Percentiles rank a stretch among this genome's conserved stretches.
Conservation (phyloP, 2,888 invertebrate genomes). For the Adelphocoris suturalis region DNA sequence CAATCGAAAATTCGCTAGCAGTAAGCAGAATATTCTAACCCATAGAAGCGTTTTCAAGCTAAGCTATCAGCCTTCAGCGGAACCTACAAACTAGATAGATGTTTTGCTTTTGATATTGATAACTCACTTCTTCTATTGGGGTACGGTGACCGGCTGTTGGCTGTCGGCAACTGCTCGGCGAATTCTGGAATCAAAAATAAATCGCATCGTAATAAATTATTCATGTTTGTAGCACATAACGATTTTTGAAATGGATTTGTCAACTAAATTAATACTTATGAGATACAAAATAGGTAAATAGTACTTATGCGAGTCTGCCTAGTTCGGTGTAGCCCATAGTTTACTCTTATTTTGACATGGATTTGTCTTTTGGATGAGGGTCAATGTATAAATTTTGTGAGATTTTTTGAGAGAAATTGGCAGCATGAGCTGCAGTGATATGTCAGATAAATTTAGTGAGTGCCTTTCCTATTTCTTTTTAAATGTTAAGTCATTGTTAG, state of each 20-base stretch:
- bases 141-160: slow-evolving; percentile 92
- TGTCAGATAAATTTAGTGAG: too few species aligned
- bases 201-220: neutral
- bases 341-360: too few species aligned
- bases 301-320: too few species aligned
- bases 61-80: neutral
- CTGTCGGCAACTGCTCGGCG: slow-evolving; percentile 91
- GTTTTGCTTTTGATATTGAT: neutral
- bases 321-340: too few species aligned
- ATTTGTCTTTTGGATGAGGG: too few species aligned
- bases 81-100: neutral
- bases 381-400: too few species aligned
- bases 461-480: too few species aligned
- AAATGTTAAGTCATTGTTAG: too few species aligned
- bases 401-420: too few species aligned
- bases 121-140: slow-evolving; percentile 91
- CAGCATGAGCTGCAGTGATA: too few species aligned
- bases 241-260: neutral
- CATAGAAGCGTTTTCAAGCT: neutral
- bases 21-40: neutral
- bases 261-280: too few species aligned
- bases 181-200: slow-evolving; percentile 83
- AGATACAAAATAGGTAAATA: too few species aligned
- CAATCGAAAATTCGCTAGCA: neutral
- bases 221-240: neutral